These are phyloP conservation scores for Aphidius ervi DNA, from an alignment of 1,140 invertebrate species.

Conservation along the genomic window DNA sequence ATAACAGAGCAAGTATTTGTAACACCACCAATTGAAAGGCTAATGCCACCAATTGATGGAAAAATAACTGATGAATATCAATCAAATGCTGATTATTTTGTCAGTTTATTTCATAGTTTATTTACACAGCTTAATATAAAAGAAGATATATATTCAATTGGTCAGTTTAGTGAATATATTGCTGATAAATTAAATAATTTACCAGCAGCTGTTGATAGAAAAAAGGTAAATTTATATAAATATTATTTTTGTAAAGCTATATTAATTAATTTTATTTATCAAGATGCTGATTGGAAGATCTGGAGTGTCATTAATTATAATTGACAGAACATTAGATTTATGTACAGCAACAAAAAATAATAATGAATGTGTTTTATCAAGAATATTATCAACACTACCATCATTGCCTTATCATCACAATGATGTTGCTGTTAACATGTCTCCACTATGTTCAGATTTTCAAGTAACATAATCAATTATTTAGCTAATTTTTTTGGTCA, in stretches of 20 bases:
- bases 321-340: slow-evolving; percentile 66
- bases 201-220: slow-evolving; percentile 50
- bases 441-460: slow-evolving; percentile 53
- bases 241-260: neutral
- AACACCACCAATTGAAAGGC: slow-evolving; percentile 58
- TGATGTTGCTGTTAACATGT: slow-evolving; percentile 65
- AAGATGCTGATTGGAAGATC: slow-evolving; percentile 28
- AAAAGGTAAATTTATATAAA: slow-evolving; percentile 51
- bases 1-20: slow-evolving; percentile 61
- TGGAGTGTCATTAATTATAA: slow-evolving; percentile 61
- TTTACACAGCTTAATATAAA: slow-evolving; percentile 58
- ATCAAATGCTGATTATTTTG: slow-evolving; percentile 53
- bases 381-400: slow-evolving; percentile 60
- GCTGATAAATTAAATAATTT: slow-evolving; percentile 61
- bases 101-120: slow-evolving; percentile 58
- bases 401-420: slow-evolving; percentile 61
- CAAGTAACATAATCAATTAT: slow-evolving; percentile 27
- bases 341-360: slow-evolving; percentile 58
- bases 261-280: slow-evolving; percentile 22
- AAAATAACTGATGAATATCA: slow-evolving; percentile 46
- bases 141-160: slow-evolving; percentile 65
- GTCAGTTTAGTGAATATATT: slow-evolving; percentile 60
- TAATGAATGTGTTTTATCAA: slow-evolving; percentile 62
- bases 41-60: slow-evolving; percentile 59
- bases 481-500: slow-evolving; percentile 38